Conservation (phyloP, 2,113 vertebrate species). For the Glaucidium brasilianum region DNA sequence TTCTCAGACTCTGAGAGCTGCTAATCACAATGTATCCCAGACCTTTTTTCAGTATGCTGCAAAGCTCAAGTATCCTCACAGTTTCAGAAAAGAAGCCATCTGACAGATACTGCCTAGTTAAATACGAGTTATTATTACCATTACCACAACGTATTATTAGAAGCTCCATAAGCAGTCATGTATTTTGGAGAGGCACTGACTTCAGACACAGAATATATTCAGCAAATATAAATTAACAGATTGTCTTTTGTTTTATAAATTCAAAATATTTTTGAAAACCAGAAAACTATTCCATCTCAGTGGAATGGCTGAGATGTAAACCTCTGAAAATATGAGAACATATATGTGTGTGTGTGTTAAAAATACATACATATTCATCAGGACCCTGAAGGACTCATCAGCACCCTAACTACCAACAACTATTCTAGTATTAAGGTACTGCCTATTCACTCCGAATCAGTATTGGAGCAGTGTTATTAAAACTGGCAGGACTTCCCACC, state of each 20-base stretch:
- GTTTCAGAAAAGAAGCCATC: neutral
- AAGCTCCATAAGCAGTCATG: neutral
- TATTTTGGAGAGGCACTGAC: neutral
- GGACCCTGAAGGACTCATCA: neutral
- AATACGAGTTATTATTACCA: neutral
- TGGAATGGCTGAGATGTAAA: neutral
- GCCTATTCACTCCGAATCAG: neutral
- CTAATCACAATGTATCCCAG: neutral
- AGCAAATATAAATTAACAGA: neutral
- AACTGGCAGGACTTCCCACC: neutral
- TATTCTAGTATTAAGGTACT: neutral
- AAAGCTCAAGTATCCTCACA: neutral
- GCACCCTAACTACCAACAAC: neutral
- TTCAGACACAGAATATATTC: neutral
- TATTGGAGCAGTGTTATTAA: neutral
- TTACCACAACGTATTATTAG: neutral
- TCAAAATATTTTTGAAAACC: neutral
- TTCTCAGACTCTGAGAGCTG: neutral
- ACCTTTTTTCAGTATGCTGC: neutral
- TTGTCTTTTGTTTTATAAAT: neutral
- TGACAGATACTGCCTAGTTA: neutral
- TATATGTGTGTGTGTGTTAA: neutral
- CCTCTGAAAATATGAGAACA: neutral
- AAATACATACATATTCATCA: neutral
- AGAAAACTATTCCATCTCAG: neutral